These are phyloP conservation scores for Hylaea fasciaria DNA, from an alignment of 2,888 invertebrate species.

Conservation along the genomic window DNA sequence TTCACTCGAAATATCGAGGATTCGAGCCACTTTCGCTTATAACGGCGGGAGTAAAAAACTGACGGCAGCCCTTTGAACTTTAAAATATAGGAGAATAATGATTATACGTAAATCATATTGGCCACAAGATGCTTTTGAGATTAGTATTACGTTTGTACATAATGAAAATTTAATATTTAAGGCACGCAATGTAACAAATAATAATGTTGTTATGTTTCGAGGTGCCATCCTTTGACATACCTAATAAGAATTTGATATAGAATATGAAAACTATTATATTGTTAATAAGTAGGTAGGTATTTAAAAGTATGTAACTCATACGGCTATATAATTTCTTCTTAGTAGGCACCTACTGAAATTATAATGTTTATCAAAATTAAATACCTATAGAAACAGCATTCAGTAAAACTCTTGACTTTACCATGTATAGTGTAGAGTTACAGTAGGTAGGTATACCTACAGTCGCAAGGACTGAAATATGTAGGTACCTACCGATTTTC, in stretches of 20 bases:
- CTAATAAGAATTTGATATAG: not conserved
- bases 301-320: not conserved
- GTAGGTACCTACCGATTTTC: constrained; percentile 13
- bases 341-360: no score
- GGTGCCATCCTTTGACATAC: constrained; percentile 16
- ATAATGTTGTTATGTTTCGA: constrained; percentile 14
- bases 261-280: no score
- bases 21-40: constrained; percentile 20
- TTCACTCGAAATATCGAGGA: constrained; percentile 16
- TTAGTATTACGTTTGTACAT: not conserved
- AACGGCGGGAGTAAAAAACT: constrained; percentile 3
- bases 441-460: no score
- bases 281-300: no score
- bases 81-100: no score
- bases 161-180: constrained; percentile 5
- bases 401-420: not conserved
- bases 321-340: not conserved
- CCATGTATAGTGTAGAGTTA: no score
- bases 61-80: not conserved
- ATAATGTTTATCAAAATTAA: not conserved
- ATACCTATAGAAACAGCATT: constrained; percentile 10
- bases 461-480: no score
- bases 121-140: constrained; percentile 9
- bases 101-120: not conserved
- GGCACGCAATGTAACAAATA: constrained; percentile 16